Base-by-base conservation (phyloP, 2,113 vertebrate species). In the Sturnira hondurensis region DNA sequence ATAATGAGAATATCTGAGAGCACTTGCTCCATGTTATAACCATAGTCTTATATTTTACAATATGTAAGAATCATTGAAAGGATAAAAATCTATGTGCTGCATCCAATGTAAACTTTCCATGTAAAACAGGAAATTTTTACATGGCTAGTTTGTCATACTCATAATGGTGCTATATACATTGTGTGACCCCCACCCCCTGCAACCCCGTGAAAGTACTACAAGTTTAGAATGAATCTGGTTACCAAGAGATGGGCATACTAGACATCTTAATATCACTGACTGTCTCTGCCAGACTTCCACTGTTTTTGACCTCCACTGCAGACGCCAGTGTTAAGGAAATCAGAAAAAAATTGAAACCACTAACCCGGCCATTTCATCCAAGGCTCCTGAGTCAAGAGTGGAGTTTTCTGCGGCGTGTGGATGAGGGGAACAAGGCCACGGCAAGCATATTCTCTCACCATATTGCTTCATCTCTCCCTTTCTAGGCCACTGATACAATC, bases 401-500 rank as follows among this genome's bases (percentile, higher is more conserved):
- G 13, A 16, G 15, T 86, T 43, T 77, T 24, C 24, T 3, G 10
- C 5, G 19, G 67, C 2, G 36, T 36, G 17, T n/a, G 31, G 65
- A 43, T 3, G 0, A 0, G 14, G 15, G 5, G 2, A 36, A 8
- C 13, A 17, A 0, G 24, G 31, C 2, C 1, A 10, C 24, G 28
- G 45, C 38, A 19, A n/a, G 14, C 11, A 54, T 31, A 17, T 47
- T 19, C 71, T 68, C 61, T 43, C 11, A 3, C 3, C 38, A 7
- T 43, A 1, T 0, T 3, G 52, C 17, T 24, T 7, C 68, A 17
- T 3, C 8, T 7, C 24, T 14, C 24, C 24, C 54, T 65, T 31
- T 28, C 47, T 4, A 36, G 50, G 54, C 58, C 38, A 9, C 86
- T 3, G 31, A 12, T 38, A 20, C 50, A 1, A 12, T 50, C 13